A percentile compares a stretch with the other conserved stretches of the same genome.
phyloP scores from a whole-genome alignment of 2,888 invertebrate genomes.

The Dryadula phaetusa region DNA sequence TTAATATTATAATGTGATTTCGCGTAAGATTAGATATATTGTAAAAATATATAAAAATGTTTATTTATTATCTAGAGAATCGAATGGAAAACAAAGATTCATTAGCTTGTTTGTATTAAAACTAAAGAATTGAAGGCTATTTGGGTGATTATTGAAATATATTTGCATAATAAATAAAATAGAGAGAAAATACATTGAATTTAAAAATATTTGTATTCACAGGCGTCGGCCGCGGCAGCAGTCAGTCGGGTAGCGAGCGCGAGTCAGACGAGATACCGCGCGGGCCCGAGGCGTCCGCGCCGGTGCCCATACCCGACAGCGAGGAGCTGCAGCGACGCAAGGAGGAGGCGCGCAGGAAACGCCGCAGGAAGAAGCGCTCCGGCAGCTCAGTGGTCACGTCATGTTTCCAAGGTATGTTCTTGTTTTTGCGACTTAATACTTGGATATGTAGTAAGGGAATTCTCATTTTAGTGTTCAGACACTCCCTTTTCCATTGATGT shows the following conservation, averaged over 20 bases:
- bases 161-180: too few species aligned
- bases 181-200: too few species aligned
- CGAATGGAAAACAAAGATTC: constrained; percentile 2
- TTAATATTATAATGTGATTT: constrained; percentile 30
- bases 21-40: constrained; percentile 18
- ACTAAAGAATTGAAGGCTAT: constrained; percentile 16
- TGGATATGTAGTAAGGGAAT: too few species aligned
- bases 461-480: too few species aligned
- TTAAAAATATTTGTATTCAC: constrained; percentile 28
- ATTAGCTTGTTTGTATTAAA: constrained; percentile 13
- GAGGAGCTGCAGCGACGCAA: constrained; percentile 90
- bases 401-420: constrained; percentile 92
- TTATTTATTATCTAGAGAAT: constrained; percentile 2
- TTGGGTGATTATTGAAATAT: background rate
- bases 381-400: constrained; percentile 94
- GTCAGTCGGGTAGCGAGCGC: constrained; percentile 83
- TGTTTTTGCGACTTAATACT: too few species aligned
- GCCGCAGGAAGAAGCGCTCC: constrained; percentile 95
- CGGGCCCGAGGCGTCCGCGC: constrained; percentile 80
- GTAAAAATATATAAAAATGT: constrained; percentile 19
- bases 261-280: constrained; percentile 74
- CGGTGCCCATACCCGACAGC: constrained; percentile 85
- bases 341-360: constrained; percentile 94
- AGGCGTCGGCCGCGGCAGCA: constrained; percentile 82
- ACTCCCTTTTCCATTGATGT: too few species aligned